These are phyloP conservation scores for Drosophila buzzatii DNA, from an alignment of 2,888 invertebrate genomes.

Conservation along the genomic window DNA sequence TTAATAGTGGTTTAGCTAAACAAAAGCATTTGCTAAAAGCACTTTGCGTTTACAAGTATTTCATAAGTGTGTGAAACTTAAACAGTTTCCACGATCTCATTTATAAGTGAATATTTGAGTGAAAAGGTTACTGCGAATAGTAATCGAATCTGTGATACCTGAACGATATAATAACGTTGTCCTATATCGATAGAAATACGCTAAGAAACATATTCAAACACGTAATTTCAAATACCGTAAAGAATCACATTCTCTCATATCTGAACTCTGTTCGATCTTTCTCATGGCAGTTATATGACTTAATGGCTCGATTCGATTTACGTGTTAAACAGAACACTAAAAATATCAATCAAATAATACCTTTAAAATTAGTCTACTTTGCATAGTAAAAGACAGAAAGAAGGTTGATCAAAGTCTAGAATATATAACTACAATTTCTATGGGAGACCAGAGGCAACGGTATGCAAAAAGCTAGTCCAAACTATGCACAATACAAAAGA, in stretches of 20 bases:
- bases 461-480: not conserved
- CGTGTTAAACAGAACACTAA: no score
- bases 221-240: not conserved
- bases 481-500: not conserved
- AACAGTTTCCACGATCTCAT: constrained; percentile 14
- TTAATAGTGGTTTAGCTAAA: constrained; percentile 10
- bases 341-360: not conserved
- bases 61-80: constrained; percentile 12
- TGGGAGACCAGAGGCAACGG: not conserved
- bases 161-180: not conserved
- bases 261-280: not conserved
- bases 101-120: not conserved
- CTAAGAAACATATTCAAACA: not conserved
- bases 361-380: not conserved
- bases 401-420: not conserved
- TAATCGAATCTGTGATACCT: not conserved
- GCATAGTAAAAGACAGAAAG: not conserved
- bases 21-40: constrained; percentile 14
- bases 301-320: not conserved
- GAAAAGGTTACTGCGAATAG: not conserved
- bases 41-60: constrained; percentile 1
- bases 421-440: not conserved
- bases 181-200: not conserved
- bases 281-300: not conserved
- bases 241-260: no score